These are phyloP conservation scores for Steinernema khuongi DNA, from an alignment of 1,140 invertebrate genomes.

Conservation along the genomic window DNA sequence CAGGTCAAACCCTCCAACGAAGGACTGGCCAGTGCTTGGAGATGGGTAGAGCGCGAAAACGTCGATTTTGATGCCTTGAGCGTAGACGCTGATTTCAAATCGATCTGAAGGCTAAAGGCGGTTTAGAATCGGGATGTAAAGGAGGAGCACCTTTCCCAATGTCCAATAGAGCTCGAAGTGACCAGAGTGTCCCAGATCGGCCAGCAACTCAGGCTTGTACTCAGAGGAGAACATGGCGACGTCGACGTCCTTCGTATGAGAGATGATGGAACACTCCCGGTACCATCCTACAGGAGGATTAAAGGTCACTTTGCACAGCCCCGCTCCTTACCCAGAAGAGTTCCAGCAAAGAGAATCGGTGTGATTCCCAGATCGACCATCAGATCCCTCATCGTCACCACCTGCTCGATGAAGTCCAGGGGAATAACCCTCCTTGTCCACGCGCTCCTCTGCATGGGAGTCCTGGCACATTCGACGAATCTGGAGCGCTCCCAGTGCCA, in stretches of 20 bases:
- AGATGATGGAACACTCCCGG: constrained; percentile 35
- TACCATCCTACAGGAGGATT: constrained; percentile 30
- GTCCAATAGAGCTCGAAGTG: neutral
- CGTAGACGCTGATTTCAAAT: constrained; percentile 10
- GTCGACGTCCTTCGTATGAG: constrained; percentile 31
- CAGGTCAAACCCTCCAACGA: neutral
- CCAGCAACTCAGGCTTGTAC: constrained; percentile 17
- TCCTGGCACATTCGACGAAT: constrained; percentile 14
- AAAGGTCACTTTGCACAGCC: neutral
- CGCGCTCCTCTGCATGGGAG: neutral
- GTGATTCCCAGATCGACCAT: constrained; percentile 5
- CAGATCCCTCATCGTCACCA: constrained; percentile 1
- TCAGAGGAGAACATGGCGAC: constrained; percentile 30
- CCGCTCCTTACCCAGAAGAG: constrained; percentile 9
- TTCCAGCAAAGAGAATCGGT: constrained; percentile 13
- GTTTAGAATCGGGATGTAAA: neutral
- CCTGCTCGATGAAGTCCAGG: neutral
- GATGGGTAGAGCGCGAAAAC: constrained; percentile 14
- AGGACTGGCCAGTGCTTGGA: constrained; percentile 5
- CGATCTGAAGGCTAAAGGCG: neutral
- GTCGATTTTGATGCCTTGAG: constrained; percentile 19
- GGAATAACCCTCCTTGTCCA: neutral
- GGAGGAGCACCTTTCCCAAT: constrained; percentile 9
- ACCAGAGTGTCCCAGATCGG: constrained; percentile 7
- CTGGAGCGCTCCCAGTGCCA: constrained; percentile 13